These are phyloP conservation scores for Pachyseris speciosa DNA, from an alignment of 64 coral and sea anemone species.

Conservation along the genomic window DNA sequence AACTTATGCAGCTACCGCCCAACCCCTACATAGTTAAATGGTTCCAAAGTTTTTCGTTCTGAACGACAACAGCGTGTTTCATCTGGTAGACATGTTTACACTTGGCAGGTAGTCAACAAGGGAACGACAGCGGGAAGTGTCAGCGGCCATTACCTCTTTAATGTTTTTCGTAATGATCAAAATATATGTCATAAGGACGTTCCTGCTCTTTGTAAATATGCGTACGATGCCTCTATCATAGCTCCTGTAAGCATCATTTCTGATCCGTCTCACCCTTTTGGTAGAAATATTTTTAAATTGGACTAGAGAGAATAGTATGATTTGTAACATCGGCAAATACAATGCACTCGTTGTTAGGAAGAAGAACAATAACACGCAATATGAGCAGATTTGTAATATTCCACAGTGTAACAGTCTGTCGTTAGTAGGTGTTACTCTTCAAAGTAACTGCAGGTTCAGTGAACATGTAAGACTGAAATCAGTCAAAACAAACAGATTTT, in stretches of 20 bases:
- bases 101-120: conserved; percentile 48
- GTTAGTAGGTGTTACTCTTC: background rate
- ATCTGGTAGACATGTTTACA: background rate
- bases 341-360: background rate
- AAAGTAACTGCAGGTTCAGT: conserved; percentile 13
- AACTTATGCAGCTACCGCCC: conserved; percentile 31
- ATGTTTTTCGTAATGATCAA: conserved; percentile 11
- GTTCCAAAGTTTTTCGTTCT: conserved; percentile 24
- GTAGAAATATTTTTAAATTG: conserved; percentile 31
- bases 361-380: background rate
- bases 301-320: conserved; percentile 21
- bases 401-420: conserved; percentile 3
- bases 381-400: conserved; percentile 3
- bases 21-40: background rate
- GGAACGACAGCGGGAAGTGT: conserved; percentile 13
- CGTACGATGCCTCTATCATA: background rate
- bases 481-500: conserved; percentile 23
- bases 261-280: conserved; percentile 19
- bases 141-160: background rate
- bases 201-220: conserved; percentile 31
- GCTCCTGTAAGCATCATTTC: background rate
- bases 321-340: conserved; percentile 3
- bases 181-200: conserved; percentile 51
- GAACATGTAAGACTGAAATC: background rate
- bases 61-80: conserved; percentile 20